Conservation (phyloP, 1,140 invertebrate genomes). For the Sycophaga agraensis region DNA sequence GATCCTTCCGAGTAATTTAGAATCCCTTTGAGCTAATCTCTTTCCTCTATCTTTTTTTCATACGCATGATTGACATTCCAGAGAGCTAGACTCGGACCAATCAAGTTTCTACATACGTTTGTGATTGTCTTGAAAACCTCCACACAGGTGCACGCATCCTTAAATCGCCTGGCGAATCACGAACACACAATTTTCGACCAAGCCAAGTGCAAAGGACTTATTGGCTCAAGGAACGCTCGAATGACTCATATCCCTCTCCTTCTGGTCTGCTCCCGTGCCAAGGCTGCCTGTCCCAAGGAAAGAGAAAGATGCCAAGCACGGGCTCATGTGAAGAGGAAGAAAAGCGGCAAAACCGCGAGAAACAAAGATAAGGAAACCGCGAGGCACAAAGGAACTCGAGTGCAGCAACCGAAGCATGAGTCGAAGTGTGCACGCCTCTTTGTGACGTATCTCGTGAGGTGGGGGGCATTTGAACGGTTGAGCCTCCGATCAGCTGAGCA, state of each 20-base stretch:
- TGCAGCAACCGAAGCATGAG: conserved; percentile 32
- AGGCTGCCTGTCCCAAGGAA: neutral
- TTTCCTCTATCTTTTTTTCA: too few species aligned
- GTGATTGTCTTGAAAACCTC: too few species aligned
- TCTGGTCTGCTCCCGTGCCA: neutral
- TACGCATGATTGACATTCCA: too few species aligned
- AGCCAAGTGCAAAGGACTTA: conserved; percentile 12
- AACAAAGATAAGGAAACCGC: conserved; percentile 16
- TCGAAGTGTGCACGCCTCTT: too few species aligned
- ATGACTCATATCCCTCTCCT: neutral
- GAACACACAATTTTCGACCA: too few species aligned
- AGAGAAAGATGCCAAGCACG: neutral
- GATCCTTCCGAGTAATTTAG: too few species aligned
- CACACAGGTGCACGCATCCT: neutral
- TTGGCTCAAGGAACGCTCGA: neutral
- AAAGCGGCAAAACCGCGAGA: neutral
- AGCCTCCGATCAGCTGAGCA: conserved; percentile 8
- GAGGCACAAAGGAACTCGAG: conserved; percentile 23
- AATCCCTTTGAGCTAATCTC: too few species aligned
- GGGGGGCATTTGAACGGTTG: neutral
- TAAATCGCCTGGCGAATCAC: too few species aligned
- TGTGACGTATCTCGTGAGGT: conserved; percentile 36
- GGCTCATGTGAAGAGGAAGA: too few species aligned
- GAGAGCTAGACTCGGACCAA: too few species aligned
- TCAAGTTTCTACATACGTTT: too few species aligned